Evolutionary conservation across 1,140 invertebrate species (phyloP).

Genomic region (Chelonus insularis): DNA sequence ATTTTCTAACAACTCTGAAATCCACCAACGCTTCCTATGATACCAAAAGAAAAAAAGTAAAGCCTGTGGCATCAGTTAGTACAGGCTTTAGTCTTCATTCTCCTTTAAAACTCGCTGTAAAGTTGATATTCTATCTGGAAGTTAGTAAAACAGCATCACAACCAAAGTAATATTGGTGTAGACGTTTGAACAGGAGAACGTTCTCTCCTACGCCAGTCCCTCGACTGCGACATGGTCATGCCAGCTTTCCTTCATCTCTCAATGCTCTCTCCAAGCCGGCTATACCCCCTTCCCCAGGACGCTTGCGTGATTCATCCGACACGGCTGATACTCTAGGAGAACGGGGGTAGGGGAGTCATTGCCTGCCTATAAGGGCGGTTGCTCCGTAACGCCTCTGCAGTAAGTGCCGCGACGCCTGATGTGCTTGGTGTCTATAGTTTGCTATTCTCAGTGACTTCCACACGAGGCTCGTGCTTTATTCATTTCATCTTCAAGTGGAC

Average conservation of each 20-base stretch:
- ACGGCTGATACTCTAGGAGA: background rate
- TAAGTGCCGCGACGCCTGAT: conserved; percentile 54
- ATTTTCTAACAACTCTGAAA: background rate
- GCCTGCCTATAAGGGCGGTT: conserved; percentile 57
- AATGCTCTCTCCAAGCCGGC: too few species aligned
- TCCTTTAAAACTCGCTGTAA: conserved; percentile 11
- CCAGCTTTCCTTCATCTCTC: background rate
- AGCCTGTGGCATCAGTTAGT: too few species aligned
- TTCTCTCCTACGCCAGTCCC: conserved; percentile 1
- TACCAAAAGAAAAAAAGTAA: background rate
- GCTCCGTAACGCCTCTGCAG: conserved; percentile 55
- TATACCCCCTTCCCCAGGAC: background rate
- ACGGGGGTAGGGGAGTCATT: conserved; percentile 32
- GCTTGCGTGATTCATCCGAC: conserved; percentile 15
- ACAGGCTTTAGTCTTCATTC: conserved; percentile 5
- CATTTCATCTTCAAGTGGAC: too few species aligned
- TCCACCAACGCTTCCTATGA: background rate
- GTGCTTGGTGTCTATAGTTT: background rate
- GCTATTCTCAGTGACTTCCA: too few species aligned
- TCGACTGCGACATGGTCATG: conserved; percentile 1
- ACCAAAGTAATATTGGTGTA: background rate
- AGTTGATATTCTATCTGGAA: conserved; percentile 23
- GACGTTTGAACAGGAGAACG: conserved; percentile 6
- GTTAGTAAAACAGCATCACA: conserved; percentile 19
- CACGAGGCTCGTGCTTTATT: too few species aligned